Base-by-base conservation (phyloP, 2,797 vertebrate genomes). In the Sebastiscus tertius region DNA sequence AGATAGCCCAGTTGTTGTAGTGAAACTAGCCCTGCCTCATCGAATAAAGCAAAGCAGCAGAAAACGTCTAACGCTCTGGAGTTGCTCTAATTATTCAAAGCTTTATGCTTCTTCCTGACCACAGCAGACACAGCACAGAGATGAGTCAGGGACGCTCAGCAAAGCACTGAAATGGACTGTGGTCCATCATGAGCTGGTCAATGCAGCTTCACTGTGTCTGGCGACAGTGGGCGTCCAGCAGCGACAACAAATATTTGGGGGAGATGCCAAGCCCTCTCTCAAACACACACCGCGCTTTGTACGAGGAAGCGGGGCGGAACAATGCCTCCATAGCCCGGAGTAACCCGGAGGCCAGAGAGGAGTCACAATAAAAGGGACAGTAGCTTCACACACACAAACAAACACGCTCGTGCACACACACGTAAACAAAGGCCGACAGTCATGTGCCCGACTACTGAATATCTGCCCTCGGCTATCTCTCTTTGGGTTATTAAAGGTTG, bases 271-370 rank as follows among this genome's bases (percentile, higher is more conserved):
- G 80, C 85, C 83, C 87, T 92, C 84, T 89, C 69, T 90, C 60
- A 12, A 80, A 88, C 87, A 96, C 95, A 96, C 94, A 92, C 72
- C 13, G 61, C 18, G 87, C 95, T 95, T 95, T 96, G 95, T 96
- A 55, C 56, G 26, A 82, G 78, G 75, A 82, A 92, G 89, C 52
- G 36, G 81, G 93, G 88, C 26, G 91, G 92, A 95, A 95, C 94
- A 95, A 94, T 93, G 92, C 82, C 62, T 76, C 83, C 56, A 79
- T 69, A 83, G 90, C 80, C 85, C 31, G 26, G 85, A 72, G 87
- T 87, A 80, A 92, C 87, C 89, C 78, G 26, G 77, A 83, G 84
- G 85, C 86, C 27, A 72, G 67, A 84, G 82, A 87, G 73, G 59
- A 90, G 72, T 72, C 68, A 22, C 71, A 75, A 31, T 33, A 79